phyloP scores from a whole-genome alignment of 2,797 vertebrate genomes.

The Clarias fuscus region DNA sequence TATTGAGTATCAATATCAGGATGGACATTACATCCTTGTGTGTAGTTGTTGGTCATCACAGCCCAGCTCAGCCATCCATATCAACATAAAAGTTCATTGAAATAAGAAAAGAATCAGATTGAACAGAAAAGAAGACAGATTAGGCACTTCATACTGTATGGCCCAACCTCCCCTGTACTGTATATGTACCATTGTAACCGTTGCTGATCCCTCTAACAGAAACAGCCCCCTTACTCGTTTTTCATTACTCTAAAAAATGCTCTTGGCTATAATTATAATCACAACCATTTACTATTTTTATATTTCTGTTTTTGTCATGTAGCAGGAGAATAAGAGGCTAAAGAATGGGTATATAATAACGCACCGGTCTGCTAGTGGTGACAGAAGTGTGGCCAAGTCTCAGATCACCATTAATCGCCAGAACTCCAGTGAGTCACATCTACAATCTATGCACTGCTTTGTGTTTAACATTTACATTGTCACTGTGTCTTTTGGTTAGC shows the following conservation, averaged over 20 bases:
- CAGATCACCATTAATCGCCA: slow-evolving; percentile 89
- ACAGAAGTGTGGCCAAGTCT: slow-evolving; percentile 80
- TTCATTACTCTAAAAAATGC: not conserved
- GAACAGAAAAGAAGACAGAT: not conserved
- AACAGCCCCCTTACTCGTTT: not conserved
- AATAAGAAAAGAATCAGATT: not conserved
- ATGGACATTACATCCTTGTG: not conserved
- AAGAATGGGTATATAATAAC: slow-evolving; percentile 78
- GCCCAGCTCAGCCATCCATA: not conserved
- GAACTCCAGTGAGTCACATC: slow-evolving; percentile 82
- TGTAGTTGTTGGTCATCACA: slow-evolving; percentile 13
- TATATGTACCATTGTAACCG: not conserved
- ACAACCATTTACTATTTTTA: not conserved
- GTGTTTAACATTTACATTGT: not conserved
- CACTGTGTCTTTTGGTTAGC: not conserved
- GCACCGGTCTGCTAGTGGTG: slow-evolving; percentile 89
- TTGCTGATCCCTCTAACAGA: not conserved
- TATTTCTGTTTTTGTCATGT: slow-evolving; percentile 27
- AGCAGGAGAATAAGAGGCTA: slow-evolving; percentile 71
- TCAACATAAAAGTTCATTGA: no score
- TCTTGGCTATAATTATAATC: not conserved
- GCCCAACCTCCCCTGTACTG: not conserved
- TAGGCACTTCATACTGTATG: no score
- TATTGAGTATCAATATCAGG: not conserved
- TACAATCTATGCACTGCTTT: not conserved